Evolutionary conservation across 2,113 vertebrate species (phyloP).

Genomic region (Hirundichthys speculiger): DNA sequence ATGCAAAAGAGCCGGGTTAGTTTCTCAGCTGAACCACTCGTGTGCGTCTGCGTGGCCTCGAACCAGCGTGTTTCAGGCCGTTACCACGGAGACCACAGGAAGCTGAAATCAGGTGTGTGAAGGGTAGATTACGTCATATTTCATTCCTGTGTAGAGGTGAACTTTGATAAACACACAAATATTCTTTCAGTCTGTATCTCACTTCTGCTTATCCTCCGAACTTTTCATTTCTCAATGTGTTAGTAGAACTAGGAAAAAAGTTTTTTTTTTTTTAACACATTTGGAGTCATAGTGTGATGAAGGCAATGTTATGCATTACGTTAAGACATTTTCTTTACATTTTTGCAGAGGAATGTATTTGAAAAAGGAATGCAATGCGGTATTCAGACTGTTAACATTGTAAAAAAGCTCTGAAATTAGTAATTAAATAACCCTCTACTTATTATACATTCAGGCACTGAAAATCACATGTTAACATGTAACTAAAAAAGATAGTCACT

Average conservation of each 20-base stretch:
- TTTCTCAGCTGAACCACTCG: constrained; percentile 54
- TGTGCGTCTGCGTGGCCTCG: constrained; percentile 47
- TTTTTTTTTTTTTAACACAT: constrained; percentile 53
- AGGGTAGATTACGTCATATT: constrained; percentile 55
- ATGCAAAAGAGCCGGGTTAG: constrained; percentile 66
- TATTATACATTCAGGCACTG: constrained; percentile 86
- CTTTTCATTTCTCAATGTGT: constrained; percentile 46
- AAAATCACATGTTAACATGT: constrained; percentile 85
- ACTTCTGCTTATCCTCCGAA: constrained; percentile 29
- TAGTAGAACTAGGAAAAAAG: constrained; percentile 69
- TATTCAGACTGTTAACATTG: constrained; percentile 81
- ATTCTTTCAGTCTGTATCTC: constrained; percentile 26
- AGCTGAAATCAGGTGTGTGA: constrained; percentile 68
- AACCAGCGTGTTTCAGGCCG: constrained; percentile 60
- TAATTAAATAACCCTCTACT: constrained; percentile 85
- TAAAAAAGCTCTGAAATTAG: constrained; percentile 84
- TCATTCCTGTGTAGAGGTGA: constrained; percentile 63
- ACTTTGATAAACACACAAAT: constrained; percentile 49
- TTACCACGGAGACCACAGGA: constrained; percentile 72
- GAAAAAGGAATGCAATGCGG: constrained; percentile 85
- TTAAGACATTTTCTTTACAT: constrained; percentile 78
- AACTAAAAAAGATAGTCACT: constrained; percentile 84
- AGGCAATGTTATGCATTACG: constrained; percentile 81
- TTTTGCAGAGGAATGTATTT: constrained; percentile 83
- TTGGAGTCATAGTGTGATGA: constrained; percentile 74